Evolutionary conservation across 2,888 invertebrate genomes (phyloP).

Genomic region (Leptopilina myrica): DNA sequence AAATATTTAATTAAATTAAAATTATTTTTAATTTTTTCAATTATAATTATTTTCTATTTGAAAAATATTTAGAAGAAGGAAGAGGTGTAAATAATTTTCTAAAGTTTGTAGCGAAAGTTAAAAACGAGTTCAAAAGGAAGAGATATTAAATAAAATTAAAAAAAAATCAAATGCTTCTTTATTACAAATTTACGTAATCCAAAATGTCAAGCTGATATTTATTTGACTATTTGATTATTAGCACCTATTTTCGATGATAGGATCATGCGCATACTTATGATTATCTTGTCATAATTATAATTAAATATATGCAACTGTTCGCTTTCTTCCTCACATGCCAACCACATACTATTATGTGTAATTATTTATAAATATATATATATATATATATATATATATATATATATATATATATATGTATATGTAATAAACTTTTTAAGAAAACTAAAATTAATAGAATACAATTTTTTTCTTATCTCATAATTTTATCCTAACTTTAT

Average conservation of each 20-base stretch:
- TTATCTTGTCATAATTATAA: conserved; percentile 15
- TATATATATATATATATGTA: background rate
- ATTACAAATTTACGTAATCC: background rate
- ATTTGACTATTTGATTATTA: background rate
- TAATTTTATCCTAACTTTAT: background rate
- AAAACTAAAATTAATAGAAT: background rate
- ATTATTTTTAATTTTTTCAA: no score
- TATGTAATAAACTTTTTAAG: background rate
- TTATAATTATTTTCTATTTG: no score
- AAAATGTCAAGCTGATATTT: conserved; percentile 12
- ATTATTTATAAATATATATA: background rate
- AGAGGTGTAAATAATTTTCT: no score
- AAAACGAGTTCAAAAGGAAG: no score
- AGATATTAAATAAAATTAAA: no score
- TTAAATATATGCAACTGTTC: conserved; percentile 3
- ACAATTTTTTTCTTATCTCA: background rate
- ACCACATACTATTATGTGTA: background rate
- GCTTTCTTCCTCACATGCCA: background rate
- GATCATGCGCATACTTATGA: background rate
- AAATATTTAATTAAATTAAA: no score
- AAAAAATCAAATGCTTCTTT: background rate
- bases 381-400: background rate
- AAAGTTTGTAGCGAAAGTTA: no score
- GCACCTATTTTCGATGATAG: background rate
- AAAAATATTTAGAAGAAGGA: no score